phyloP scores from a whole-genome alignment of 2,888 invertebrate species.

The Teleiodes luculella region DNA sequence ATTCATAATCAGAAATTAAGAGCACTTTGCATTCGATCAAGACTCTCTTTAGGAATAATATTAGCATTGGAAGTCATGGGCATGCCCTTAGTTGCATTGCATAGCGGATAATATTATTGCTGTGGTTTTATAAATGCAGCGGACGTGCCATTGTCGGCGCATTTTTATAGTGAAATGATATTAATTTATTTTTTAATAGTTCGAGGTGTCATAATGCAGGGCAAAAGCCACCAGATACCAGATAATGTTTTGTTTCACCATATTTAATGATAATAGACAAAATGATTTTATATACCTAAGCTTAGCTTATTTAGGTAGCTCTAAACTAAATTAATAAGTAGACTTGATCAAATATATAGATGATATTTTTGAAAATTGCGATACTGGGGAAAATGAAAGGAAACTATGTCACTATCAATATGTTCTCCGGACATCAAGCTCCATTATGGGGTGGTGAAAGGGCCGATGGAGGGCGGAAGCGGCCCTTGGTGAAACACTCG shows the following conservation, averaged over 20 bases:
- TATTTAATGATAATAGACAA: no score
- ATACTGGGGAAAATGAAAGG: no score
- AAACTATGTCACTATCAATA: slow-evolving; percentile 1
- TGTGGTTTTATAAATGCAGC: slow-evolving; percentile 32
- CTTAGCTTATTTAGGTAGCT: no score
- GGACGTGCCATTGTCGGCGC: slow-evolving; percentile 22
- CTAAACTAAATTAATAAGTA: no score
- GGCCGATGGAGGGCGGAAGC: slow-evolving; percentile 31
- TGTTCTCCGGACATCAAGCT: background rate
- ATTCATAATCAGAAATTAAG: slow-evolving; percentile 7
- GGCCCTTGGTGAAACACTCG: slow-evolving; percentile 27
- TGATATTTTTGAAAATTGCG: no score
- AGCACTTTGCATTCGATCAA: slow-evolving; percentile 19
- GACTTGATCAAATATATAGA: no score
- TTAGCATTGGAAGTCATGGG: no score
- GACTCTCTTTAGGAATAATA: background rate
- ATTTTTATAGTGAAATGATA: background rate
- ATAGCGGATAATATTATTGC: slow-evolving; percentile 23
- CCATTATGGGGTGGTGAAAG: slow-evolving; percentile 21
- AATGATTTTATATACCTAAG: no score
- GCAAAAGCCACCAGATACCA: no score
- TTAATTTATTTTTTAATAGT: no score
- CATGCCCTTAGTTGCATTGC: slow-evolving; percentile 18
- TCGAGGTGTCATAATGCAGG: no score
- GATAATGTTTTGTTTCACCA: no score